These are phyloP conservation scores for Troides oblongomaculatus DNA, from an alignment of 2,888 invertebrate genomes.

Conservation along the genomic window DNA sequence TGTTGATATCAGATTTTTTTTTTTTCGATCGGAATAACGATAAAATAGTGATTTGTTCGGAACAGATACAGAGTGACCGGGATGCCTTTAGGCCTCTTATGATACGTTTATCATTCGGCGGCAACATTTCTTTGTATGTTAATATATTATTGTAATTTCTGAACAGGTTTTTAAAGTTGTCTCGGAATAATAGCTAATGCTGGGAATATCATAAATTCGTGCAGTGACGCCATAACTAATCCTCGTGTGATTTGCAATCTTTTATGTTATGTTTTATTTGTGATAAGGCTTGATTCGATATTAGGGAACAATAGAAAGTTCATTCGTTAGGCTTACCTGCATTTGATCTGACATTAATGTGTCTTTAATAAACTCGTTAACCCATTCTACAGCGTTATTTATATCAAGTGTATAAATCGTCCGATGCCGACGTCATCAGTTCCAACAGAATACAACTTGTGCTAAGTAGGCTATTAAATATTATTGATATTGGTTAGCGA, in stretches of 20 bases:
- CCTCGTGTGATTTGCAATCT: conserved; percentile 16
- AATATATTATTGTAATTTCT: conserved; percentile 68
- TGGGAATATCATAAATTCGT: not conserved
- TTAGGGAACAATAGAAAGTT: conserved; percentile 46
- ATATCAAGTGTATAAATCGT: conserved; percentile 21
- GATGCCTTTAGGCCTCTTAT: conserved; percentile 65
- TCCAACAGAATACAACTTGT: conserved; percentile 60
- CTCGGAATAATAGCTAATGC: conserved; percentile 14
- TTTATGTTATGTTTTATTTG: conserved; percentile 6
- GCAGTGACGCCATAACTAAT: not conserved
- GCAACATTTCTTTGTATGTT: conserved; percentile 70
- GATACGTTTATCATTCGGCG: conserved; percentile 74
- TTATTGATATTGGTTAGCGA: conserved; percentile 47
- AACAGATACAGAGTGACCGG: conserved; percentile 64
- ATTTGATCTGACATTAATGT: conserved; percentile 57
- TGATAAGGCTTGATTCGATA: conserved; percentile 7
- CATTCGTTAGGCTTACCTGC: conserved; percentile 55
- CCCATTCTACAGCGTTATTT: conserved; percentile 43
- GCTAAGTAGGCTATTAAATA: conserved; percentile 70
- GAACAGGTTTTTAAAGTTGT: conserved; percentile 29
- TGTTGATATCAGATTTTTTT: conserved; percentile 78
- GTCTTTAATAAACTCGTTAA: conserved; percentile 53
- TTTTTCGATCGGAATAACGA: conserved; percentile 66
- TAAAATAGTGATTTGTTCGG: conserved; percentile 77
- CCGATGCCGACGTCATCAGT: conserved; percentile 44